Conservation (phyloP, 2,113 vertebrate genomes). For the Pluvialis apricaria region DNA sequence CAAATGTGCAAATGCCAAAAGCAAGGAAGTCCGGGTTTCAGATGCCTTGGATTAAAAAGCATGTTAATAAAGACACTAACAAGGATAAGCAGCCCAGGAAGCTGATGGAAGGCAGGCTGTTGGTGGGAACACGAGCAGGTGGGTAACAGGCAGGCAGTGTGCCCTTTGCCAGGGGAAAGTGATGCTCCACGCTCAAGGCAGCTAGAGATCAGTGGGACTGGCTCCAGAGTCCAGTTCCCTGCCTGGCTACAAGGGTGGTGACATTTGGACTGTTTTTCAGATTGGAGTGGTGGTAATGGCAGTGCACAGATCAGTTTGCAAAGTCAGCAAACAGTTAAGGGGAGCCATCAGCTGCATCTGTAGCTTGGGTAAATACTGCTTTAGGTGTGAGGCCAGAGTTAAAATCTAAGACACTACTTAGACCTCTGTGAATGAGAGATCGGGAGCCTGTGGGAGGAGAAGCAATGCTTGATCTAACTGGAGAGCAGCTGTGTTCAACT, state of each 20-base stretch:
- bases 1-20: not conserved
- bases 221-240: not conserved
- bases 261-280: not conserved
- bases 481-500: not conserved
- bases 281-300: not conserved
- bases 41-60: not conserved
- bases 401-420: not conserved
- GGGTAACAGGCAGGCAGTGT: not conserved
- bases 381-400: not conserved
- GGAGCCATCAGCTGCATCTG: not conserved
- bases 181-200: not conserved
- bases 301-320: not conserved
- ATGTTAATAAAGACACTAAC: not conserved
- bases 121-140: not conserved
- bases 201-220: not conserved
- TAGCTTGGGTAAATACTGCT: not conserved
- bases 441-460: rapidly evolving
- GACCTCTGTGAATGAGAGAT: not conserved
- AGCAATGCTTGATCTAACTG: not conserved
- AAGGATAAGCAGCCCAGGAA: not conserved
- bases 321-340: not conserved
- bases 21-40: not conserved
- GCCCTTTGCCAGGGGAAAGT: not conserved
- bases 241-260: not conserved
- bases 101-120: not conserved